Percentiles rank a stretch among this genome's conserved stretches.
Evolutionary conservation across 2,113 vertebrate species (phyloP).

Genomic region (Girardinichthys multiradiatus): DNA sequence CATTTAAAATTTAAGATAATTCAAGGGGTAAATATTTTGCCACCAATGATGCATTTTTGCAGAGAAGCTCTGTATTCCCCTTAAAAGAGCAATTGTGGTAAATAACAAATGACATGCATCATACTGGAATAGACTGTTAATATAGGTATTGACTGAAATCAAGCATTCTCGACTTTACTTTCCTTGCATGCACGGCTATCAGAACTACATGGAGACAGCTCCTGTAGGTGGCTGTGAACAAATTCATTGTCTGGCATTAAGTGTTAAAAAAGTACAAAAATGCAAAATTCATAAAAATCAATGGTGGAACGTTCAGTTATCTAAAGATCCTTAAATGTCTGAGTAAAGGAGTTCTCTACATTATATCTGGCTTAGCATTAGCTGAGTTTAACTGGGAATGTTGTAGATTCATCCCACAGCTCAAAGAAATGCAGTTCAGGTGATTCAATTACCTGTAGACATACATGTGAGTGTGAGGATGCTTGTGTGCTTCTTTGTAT

Average conservation of each 20-base stretch:
- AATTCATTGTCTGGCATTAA: constrained; percentile 17
- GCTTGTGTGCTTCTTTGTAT: constrained; percentile 30
- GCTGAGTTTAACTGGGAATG: background rate
- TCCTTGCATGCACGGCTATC: constrained; percentile 29
- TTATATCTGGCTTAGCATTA: background rate
- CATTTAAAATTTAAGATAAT: constrained; percentile 7
- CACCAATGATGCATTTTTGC: too few relatives aligned
- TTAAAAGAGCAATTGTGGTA: constrained; percentile 34
- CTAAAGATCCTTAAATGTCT: background rate
- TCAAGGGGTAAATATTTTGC: too few relatives aligned
- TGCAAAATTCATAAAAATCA: background rate
- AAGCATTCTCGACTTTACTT: constrained; percentile 51
- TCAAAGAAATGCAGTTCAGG: constrained; percentile 32
- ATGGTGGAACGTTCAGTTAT: background rate
- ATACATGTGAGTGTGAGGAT: constrained; percentile 28
- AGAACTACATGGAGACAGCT: constrained; percentile 36
- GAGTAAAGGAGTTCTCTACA: background rate
- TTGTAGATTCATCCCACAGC: constrained; percentile 21
- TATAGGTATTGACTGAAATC: constrained; percentile 58
- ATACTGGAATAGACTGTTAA: constrained; percentile 43
- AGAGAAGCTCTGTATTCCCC: constrained; percentile 39
- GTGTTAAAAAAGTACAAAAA: background rate
- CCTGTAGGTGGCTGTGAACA: constrained; percentile 24
- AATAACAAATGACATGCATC: constrained; percentile 60
- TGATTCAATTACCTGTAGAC: constrained; percentile 31